Conservation (phyloP, 2,113 vertebrate genomes). For the Lepus timidus region DNA sequence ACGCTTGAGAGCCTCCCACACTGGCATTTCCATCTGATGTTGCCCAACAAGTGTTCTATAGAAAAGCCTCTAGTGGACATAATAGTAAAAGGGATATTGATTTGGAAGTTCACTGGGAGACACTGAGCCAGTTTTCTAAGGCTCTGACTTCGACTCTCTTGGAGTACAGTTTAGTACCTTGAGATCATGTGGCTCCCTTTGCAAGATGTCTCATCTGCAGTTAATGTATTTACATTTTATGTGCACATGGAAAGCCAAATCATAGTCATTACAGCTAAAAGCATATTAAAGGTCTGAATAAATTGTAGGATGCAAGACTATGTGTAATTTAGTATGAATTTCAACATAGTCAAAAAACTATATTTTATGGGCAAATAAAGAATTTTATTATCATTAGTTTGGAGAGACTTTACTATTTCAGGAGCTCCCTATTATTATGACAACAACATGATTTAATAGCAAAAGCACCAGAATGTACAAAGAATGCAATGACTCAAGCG, state of each 20-base stretch:
- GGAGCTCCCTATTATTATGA: slow-evolving; percentile 17
- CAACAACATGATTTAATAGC: slow-evolving; percentile 17
- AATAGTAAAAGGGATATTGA: background rate
- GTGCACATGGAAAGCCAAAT: slow-evolving; percentile 51
- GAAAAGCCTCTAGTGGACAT: background rate
- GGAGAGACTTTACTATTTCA: slow-evolving; percentile 48
- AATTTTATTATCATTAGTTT: slow-evolving; percentile 42
- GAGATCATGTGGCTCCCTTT: slow-evolving; percentile 15
- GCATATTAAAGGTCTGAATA: slow-evolving; percentile 44
- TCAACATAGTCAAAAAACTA: slow-evolving; percentile 31
- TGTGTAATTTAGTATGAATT: background rate
- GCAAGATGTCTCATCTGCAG: background rate
- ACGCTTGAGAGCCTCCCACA: background rate
- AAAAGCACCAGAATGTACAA: background rate
- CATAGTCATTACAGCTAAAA: slow-evolving; percentile 10
- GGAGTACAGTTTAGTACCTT: background rate
- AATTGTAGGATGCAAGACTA: slow-evolving; percentile 26
- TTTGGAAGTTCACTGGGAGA: slow-evolving; percentile 17
- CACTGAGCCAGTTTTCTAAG: background rate
- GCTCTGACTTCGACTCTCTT: background rate
- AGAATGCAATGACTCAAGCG: slow-evolving; percentile 8
- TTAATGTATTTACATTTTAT: slow-evolving; percentile 5
- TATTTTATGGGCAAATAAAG: slow-evolving; percentile 51
- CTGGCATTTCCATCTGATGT: background rate
- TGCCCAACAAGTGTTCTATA: background rate